Evolutionary conservation across 2,113 vertebrate species (phyloP).

Genomic region (Ptilonorhynchus violaceus): DNA sequence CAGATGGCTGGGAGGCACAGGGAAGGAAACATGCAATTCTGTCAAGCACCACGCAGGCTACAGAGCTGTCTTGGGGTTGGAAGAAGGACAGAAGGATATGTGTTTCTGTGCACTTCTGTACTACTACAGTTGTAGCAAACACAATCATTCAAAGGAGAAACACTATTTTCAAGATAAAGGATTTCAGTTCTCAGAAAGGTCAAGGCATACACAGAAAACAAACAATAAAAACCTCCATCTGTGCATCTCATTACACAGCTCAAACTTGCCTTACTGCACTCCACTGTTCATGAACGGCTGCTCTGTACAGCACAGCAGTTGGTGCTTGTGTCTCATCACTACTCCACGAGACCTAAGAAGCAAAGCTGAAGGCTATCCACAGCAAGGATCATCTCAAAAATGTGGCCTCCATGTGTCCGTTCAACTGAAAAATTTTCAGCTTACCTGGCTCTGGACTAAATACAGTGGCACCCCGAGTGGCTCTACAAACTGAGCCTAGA

Average conservation of each 20-base stretch:
- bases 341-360: neutral
- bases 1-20: conserved; percentile 23
- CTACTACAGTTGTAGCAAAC: neutral
- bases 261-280: neutral
- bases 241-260: neutral
- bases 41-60: neutral
- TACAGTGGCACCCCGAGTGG: neutral
- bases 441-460: neutral
- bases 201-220: neutral
- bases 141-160: neutral
- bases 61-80: neutral
- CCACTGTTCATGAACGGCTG: neutral
- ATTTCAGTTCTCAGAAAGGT: conserved; percentile 14
- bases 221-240: neutral
- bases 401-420: neutral
- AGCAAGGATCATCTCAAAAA: neutral
- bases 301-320: neutral
- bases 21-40: neutral
- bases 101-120: neutral
- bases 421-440: neutral
- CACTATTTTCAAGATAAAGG: neutral
- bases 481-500: neutral
- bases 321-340: neutral
- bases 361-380: neutral
- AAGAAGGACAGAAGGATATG: neutral